Evolutionary conservation across 2,113 vertebrate species (phyloP).

Genomic region (Lepidothrix coronata): DNA sequence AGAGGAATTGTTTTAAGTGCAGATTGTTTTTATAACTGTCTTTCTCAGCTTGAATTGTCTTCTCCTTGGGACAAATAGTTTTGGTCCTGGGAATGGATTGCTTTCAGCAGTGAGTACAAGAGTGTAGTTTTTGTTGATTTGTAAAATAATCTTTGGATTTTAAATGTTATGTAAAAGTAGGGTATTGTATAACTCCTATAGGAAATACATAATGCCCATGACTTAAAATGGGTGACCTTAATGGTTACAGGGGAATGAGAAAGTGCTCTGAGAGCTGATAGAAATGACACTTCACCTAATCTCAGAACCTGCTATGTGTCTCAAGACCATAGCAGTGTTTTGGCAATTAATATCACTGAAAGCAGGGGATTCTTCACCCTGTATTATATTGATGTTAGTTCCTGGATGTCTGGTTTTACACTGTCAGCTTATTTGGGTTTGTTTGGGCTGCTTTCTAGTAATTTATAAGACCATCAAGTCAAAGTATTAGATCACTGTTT

Average conservation of each 20-base stretch:
- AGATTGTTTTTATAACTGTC: not conserved
- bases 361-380: not conserved
- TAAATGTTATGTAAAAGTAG: not conserved
- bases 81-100: not conserved
- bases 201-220: accelerated
- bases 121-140: not conserved
- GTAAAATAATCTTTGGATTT: not conserved
- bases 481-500: not conserved
- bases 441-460: not conserved
- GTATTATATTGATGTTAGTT: not conserved
- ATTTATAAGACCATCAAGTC: accelerated
- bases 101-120: not conserved
- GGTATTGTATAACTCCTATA: not conserved
- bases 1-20: not conserved
- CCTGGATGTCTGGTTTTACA: not conserved
- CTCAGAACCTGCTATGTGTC: not conserved
- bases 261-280: not conserved
- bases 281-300: not conserved
- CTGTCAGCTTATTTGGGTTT: not conserved
- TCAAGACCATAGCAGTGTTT: not conserved
- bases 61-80: not conserved
- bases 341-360: not conserved
- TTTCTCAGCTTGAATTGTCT: not conserved
- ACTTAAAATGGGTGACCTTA: not conserved
- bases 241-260: not conserved